Base-by-base conservation (phyloP, 2,113 vertebrate genomes). In the Bucco capensis region DNA sequence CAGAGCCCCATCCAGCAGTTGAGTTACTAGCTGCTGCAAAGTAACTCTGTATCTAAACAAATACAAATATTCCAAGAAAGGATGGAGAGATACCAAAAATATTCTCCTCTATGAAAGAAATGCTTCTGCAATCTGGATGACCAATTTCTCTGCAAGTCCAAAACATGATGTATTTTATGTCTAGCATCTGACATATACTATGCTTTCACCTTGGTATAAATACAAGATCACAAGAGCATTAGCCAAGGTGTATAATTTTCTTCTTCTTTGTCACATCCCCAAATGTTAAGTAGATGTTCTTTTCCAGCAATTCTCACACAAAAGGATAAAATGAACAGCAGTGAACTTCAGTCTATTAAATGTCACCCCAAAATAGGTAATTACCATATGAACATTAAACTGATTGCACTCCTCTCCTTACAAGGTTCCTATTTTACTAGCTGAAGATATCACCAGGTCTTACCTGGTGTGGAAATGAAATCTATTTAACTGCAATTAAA, bases 301-400 rank as follows among this genome's bases (percentile, higher is more conserved):
- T 93, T 91, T 79, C 86, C 57, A 89, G 78, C 66, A 90, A 58
- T 74, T 64, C 58, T n/a, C 57, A 84, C 23, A 91, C 87, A 93
- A 93, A 95, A 95, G 83, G 61, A 93, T 92, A 62, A 96, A 95
- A 91, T 54, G 85, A 90, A 90, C 65, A 84, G 85, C 84, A 90
- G 64, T 93, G 95, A 97, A 90, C 77, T 96, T 95, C 83, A 88
- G 92, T 86, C 95, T 94, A 95, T 93, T 94, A 97, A 97, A 97
- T 97, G 97, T 95, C 97, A 97, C 88, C 92, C 92, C 95, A 94
- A 97, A 96, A 97, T 71, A 94, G 89, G 86, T 93, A 97, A 97
- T 97, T 96, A 97, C 64, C 14, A 33, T 8, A 66, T 46, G 94
- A 96, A 87, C 91, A 93, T 97, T 96, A 96, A 96, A 94, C 73